Conservation (phyloP, 2,888 invertebrate genomes). For the Deilephila elpenor region DNA sequence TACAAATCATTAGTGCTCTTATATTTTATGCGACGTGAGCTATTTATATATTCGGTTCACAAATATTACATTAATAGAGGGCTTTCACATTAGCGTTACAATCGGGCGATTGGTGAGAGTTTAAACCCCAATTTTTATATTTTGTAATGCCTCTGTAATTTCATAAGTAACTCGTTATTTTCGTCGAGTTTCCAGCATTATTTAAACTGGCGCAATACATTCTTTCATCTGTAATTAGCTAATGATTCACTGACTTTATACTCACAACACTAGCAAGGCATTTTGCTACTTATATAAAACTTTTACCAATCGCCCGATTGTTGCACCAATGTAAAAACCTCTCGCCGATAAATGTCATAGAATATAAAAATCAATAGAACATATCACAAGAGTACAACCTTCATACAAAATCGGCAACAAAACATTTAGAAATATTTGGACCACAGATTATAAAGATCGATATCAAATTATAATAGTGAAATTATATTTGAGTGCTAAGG, state of each 20-base stretch:
- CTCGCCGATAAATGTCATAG: background rate
- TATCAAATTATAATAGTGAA: background rate
- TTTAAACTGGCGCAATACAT: no score
- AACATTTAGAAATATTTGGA: conserved; percentile 23
- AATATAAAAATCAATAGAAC: conserved; percentile 10
- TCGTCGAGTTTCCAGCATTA: no score
- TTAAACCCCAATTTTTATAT: no score
- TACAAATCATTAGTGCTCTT: conserved; percentile 26
- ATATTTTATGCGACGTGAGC: conserved; percentile 4
- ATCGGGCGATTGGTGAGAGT: background rate
- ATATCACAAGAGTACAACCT: conserved; percentile 26
- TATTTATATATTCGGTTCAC: background rate
- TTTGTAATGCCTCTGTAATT: no score
- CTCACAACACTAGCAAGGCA: background rate
- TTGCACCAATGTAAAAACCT: background rate
- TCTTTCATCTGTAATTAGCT: no score
- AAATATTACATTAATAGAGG: background rate
- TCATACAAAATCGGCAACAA: conserved; percentile 11
- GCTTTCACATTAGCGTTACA: background rate
- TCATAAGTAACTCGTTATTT: no score
- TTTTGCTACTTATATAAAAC: background rate
- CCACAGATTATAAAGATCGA: conserved; percentile 4
- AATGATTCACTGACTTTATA: no score
- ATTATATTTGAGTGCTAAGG: background rate
- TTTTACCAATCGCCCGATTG: background rate